phyloP scores from a whole-genome alignment of 2,888 invertebrate species.

The Melanchra persicariae region DNA sequence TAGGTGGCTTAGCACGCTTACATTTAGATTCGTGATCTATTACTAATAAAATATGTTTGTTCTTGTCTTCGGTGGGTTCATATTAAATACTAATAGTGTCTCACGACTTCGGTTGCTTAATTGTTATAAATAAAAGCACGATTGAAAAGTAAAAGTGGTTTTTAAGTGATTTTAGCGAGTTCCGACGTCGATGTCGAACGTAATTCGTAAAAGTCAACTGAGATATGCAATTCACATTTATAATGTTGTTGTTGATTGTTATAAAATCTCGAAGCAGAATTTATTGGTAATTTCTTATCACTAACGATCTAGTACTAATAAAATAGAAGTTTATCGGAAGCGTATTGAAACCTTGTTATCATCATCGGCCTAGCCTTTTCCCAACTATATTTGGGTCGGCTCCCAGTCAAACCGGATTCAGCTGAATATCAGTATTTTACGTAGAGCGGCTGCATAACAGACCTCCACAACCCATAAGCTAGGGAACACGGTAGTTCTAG shows the following conservation, averaged over 20 bases:
- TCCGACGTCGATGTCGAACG: conserved; percentile 8
- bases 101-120: conserved; percentile 49
- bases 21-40: conserved; percentile 62
- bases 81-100: conserved; percentile 43
- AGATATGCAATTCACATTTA: conserved; percentile 3
- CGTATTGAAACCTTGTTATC: not conserved
- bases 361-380: no score
- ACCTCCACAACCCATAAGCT: no score
- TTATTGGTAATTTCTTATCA: conserved; percentile 1
- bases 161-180: conserved; percentile 43
- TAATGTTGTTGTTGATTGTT: not conserved
- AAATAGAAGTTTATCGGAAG: not conserved
- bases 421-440: no score
- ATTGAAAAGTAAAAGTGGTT: conserved; percentile 52
- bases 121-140: conserved; percentile 51
- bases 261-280: conserved; percentile 12
- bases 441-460: no score
- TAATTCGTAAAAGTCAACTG: conserved; percentile 24
- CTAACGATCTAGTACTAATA: not conserved
- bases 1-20: conserved; percentile 62
- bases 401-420: no score
- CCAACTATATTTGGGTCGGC: no score
- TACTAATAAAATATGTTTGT: conserved; percentile 51
- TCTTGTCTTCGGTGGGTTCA: conserved; percentile 31
- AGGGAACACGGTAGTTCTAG: no score